Evolutionary conservation across 1,140 invertebrate species (phyloP), one percentile per base, ranked within the genome.

Genomic region (Lordiphosa mommai): DNA sequence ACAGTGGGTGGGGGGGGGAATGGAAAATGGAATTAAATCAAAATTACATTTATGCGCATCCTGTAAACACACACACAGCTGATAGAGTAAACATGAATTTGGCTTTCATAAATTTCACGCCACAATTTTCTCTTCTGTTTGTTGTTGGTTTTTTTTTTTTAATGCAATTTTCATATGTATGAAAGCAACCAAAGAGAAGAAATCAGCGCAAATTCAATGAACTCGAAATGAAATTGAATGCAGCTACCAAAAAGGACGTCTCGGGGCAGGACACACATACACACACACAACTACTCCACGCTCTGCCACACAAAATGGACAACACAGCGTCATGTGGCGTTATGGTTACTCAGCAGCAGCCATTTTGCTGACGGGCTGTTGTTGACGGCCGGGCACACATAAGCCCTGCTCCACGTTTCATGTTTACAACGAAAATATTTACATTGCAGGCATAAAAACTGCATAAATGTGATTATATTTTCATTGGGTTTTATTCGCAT

Each of bases 381-480:
- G 58, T 58, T 60, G 53, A 36, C 40, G 34, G 32, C 53, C 47
- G 30, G 12, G 49, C 32, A 51, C 37, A 32, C 61, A 65, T 63
- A 55, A 61, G 40, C 33, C 48, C 44, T 38, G 16, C 41, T 34
- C 23, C 13, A 30, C 40, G 40, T 34, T 38, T 17, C 51, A 29
- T 82, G 59, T 72, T 61, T 61, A 59, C 72, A 72, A 55, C 59
- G 38, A 77, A 72, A 84, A 84, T 85, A 84, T 84, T 84, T 84
- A 84, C 77, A 84, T 82, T 77, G 68, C 72, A 65, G 77, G 77
- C 77, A 85, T 85, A 84, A 84, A 84, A 84, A 84, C 72, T 84
- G 77, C 77, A 84, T 84, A 84, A 84, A 84, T 84, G 77, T 84
- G 77, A 84, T 84, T 84, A 84, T 72, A 77, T 84, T 84, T 84